Evolutionary conservation across 2,797 vertebrate species (phyloP).

Genomic region (Gobio occitaniae): DNA sequence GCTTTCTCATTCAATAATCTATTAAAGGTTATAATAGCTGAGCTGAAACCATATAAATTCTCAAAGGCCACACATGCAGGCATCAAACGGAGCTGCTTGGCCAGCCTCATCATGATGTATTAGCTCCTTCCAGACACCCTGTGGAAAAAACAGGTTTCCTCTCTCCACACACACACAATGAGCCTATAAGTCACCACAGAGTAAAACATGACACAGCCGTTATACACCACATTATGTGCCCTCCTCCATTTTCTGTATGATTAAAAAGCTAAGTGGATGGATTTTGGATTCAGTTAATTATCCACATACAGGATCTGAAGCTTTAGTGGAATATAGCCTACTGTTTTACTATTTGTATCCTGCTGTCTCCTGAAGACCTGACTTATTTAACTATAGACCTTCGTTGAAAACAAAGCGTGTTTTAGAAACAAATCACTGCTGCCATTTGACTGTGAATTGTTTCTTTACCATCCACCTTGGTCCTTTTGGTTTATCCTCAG

Average conservation of each 20-base stretch:
- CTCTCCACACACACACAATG: neutral
- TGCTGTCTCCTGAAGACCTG: constrained; percentile 6
- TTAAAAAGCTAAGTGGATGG: constrained; percentile 26
- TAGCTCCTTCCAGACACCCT: constrained; percentile 50
- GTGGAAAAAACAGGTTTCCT: constrained; percentile 48
- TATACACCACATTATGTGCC: constrained; percentile 26
- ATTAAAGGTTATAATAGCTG: constrained; percentile 18
- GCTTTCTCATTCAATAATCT: constrained; percentile 2
- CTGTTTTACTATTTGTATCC: constrained; percentile 9
- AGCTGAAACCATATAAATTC: constrained; percentile 20
- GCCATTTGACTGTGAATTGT: neutral
- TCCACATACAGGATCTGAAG: constrained; percentile 7
- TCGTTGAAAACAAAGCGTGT: neutral
- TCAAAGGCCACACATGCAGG: constrained; percentile 39
- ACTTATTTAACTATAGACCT: constrained; percentile 1
- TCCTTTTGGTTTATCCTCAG: constrained; percentile 2
- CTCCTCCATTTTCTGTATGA: constrained; percentile 30
- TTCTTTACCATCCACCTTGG: neutral
- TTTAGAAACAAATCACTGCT: constrained; percentile 9
- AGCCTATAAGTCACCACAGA: constrained; percentile 30
- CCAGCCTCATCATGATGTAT: constrained; percentile 39
- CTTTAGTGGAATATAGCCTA: constrained; percentile 9
- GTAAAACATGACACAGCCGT: constrained; percentile 20
- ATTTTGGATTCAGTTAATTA: constrained; percentile 17
- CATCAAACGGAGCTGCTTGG: constrained; percentile 40